Evolutionary conservation across 2,888 invertebrate species (phyloP).

Genomic region (Lapara coniferarum): DNA sequence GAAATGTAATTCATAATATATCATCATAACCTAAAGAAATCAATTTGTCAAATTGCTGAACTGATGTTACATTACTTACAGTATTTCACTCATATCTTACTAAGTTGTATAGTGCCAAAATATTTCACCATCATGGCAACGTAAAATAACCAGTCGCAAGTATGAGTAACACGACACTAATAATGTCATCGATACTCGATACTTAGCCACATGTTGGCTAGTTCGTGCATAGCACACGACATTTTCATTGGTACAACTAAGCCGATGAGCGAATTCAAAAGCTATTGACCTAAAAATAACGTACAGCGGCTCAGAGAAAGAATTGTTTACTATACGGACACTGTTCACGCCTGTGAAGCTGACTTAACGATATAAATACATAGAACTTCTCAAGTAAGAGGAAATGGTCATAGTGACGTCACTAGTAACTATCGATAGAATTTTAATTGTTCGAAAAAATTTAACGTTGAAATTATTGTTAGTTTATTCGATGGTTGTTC

Average conservation of each 20-base stretch:
- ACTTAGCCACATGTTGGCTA: slow-evolving; percentile 40
- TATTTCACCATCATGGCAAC: background rate
- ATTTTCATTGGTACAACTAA: slow-evolving; percentile 56
- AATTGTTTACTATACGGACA: slow-evolving; percentile 62
- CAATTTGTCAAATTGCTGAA: too few relatives aligned
- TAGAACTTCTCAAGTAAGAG: slow-evolving; percentile 33
- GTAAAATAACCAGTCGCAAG: background rate
- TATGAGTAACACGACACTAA: slow-evolving; percentile 6
- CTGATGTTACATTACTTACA: too few relatives aligned
- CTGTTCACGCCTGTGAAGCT: slow-evolving; percentile 45
- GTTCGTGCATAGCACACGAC: slow-evolving; percentile 49
- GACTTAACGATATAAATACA: slow-evolving; percentile 35
- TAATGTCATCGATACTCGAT: background rate
- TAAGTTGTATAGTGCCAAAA: background rate
- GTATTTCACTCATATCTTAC: too few relatives aligned
- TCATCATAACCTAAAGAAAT: too few relatives aligned
- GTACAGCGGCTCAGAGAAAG: slow-evolving; percentile 50
- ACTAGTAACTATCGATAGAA: slow-evolving; percentile 12
- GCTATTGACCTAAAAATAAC: slow-evolving; percentile 78
- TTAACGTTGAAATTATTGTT: background rate
- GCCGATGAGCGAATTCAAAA: slow-evolving; percentile 72
- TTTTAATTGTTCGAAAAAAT: background rate
- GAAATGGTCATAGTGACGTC: slow-evolving; percentile 32
- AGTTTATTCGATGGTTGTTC: too few relatives aligned
- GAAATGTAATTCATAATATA: too few relatives aligned